These are phyloP conservation scores for Megaceryle torquata DNA, from an alignment of 2,113 vertebrate genomes.

Conservation along the genomic window DNA sequence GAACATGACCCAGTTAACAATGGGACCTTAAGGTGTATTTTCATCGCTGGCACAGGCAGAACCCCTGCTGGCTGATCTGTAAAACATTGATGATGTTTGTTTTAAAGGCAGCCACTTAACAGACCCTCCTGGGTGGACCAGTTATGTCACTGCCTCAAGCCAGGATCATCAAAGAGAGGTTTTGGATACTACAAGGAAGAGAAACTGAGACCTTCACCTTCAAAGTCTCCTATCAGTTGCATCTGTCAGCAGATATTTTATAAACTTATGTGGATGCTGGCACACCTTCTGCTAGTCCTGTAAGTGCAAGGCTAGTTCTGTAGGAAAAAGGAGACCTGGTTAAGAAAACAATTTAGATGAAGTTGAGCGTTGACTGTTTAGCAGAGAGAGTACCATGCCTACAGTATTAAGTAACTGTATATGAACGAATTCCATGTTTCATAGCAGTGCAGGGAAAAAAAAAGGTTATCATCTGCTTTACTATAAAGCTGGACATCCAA, in stretches of 20 bases:
- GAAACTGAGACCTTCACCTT: background rate
- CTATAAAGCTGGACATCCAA: background rate
- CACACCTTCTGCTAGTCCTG: background rate
- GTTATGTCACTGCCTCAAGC: background rate
- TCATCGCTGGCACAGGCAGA: background rate
- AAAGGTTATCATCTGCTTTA: background rate
- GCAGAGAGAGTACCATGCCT: background rate
- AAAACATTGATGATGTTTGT: background rate
- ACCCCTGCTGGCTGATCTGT: background rate
- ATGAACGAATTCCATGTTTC: background rate
- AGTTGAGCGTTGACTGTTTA: background rate
- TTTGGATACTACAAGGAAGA: background rate
- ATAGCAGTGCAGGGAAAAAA: background rate
- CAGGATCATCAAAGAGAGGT: background rate
- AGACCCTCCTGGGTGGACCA: background rate
- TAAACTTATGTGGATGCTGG: background rate
- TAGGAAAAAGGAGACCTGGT: background rate
- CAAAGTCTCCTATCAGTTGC: background rate
- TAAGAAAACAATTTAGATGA: background rate
- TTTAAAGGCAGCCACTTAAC: background rate
- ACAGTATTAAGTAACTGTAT: background rate
- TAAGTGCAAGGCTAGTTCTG: background rate
- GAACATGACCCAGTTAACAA: background rate
- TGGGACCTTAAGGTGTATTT: background rate
- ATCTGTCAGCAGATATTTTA: background rate